Evolutionary conservation across 2,797 vertebrate genomes (phyloP), one percentile per base, ranked within the genome.

Genomic region (Sparidentex hasta): DNA sequence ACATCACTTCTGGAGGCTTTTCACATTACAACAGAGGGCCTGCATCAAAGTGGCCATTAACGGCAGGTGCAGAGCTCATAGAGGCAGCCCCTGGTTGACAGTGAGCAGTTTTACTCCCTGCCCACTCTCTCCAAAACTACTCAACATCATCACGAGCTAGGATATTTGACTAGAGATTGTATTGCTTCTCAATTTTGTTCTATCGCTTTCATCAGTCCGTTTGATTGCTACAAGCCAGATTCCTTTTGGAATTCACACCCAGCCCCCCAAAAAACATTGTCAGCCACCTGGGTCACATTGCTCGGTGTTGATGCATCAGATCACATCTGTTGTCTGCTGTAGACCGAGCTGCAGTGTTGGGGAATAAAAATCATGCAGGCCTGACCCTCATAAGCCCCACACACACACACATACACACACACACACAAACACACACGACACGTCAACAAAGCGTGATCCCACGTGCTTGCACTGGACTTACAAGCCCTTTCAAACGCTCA

Each of bases 161-260:
- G 63, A 54, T 68, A 78, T 87, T 89, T 81, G 54, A 83, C 67
- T 75, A 47, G 54, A 75, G 66, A 82, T 85, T 76, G 66, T 77
- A 78, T 77, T 87, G 75, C 78, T 44, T 29, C 68, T 82, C 70
- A 66, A 8, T 80, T 82, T 72, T 67, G 38, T 71, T 74, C 20
- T 58, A 54, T 48, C 76, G 72, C 71, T 83, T 85, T 84, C 58
- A 86, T 84, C 74, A 67, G 71, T 50, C 52, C 29, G 20, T 81
- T 64, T 84, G 79, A 92, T 89, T 87, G 84, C 86, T 76, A 65
- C 83, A 65, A 85, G 75, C 62, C 23, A 25, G 65, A 59, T 64
- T 83, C 65, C 61, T 81, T 85, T 90, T 83, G 41, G 83, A 77
- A 91, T 88, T 87, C 74, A 61, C 63, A 38, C 29, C 4, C 1